A percentile compares a stretch with the other conserved stretches of the same genome.
Evolutionary conservation across 2,888 invertebrate species (phyloP).

Genomic region (Lamellibrachia satsuma): DNA sequence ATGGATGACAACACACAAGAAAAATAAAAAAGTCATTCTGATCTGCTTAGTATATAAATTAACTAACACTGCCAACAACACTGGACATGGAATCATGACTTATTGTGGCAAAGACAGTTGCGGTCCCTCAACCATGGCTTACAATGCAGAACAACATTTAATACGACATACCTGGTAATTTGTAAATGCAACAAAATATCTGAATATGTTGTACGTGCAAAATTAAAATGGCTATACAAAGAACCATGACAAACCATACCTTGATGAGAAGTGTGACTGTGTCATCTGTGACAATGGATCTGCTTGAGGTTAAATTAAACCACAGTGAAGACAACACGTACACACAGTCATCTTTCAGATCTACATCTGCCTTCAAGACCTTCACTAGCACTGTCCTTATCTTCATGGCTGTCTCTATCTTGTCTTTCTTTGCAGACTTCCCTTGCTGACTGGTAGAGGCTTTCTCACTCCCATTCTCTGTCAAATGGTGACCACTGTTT

Average conservation of each 20-base stretch:
- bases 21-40: no score
- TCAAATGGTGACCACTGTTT: neutral
- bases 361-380: neutral
- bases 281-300: neutral
- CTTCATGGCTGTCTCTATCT: neutral
- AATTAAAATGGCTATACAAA: neutral
- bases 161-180: neutral
- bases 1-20: no score
- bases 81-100: no score
- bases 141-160: no score
- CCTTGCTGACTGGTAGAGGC: no score
- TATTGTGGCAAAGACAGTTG: no score
- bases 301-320: neutral
- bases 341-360: neutral
- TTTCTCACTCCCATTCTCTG: neutral
- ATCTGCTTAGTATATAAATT: no score
- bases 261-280: neutral
- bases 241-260: neutral
- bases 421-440: neutral
- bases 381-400: conserved; percentile 8
- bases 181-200: neutral
- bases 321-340: conserved; percentile 7
- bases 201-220: neutral
- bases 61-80: no score
- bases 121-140: no score